Evolutionary conservation across 2,888 invertebrate species (phyloP).

Genomic region (Neoaliturus tenellus): DNA sequence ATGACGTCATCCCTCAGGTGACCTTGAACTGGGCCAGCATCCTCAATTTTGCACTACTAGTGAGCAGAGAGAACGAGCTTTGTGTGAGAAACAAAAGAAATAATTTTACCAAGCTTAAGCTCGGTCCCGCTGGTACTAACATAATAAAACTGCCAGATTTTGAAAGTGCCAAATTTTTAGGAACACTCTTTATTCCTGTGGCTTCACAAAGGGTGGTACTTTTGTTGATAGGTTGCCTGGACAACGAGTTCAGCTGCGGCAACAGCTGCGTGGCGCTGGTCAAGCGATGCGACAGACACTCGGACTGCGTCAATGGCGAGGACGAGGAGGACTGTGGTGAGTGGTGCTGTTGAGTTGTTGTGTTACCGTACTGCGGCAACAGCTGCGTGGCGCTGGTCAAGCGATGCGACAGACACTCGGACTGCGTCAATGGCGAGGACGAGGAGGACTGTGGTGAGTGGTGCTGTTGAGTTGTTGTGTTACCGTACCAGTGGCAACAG

Average conservation of each 20-base stretch:
- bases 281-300: slow-evolving; percentile 71
- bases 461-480: slow-evolving; percentile 42
- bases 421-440: slow-evolving; percentile 72
- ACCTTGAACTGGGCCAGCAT: no score
- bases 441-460: slow-evolving; percentile 72
- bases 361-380: slow-evolving; percentile 72
- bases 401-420: slow-evolving; percentile 71
- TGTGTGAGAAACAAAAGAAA: no score
- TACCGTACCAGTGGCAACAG: slow-evolving; percentile 72
- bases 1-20: no score
- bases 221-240: slow-evolving; percentile 71
- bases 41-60: no score
- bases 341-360: slow-evolving; percentile 71
- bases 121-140: no score
- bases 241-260: slow-evolving; percentile 72
- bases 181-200: no score
- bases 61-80: no score
- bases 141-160: no score
- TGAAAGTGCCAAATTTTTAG: no score
- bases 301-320: slow-evolving; percentile 71
- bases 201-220: no score
- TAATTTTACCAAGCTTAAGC: no score
- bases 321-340: slow-evolving; percentile 73
- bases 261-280: slow-evolving; percentile 72
- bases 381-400: slow-evolving; percentile 72